Evolutionary conservation across 2,888 invertebrate species (phyloP).

Genomic region (Coremacera marginata): DNA sequence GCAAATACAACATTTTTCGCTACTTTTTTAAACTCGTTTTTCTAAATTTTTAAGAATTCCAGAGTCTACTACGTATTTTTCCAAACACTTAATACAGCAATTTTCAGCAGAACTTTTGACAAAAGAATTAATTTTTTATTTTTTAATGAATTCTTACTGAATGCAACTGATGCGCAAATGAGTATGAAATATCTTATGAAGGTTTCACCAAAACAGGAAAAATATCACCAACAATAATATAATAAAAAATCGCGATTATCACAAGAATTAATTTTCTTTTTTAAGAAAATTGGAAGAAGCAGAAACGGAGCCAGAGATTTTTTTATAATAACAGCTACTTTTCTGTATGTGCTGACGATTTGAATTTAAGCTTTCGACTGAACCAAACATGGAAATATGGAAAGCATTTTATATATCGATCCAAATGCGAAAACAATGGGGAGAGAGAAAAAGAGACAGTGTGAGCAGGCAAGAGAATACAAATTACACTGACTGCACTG

Average conservation of each 20-base stretch:
- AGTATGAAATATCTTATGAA: not conserved
- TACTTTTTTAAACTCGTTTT: not conserved
- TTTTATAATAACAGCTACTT: constrained; percentile 24
- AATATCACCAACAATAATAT: constrained; percentile 1
- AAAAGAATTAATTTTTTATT: not conserved
- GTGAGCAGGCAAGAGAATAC: constrained; percentile 49
- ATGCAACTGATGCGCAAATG: no score
- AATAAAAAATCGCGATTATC: constrained; percentile 1
- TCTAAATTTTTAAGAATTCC: not conserved
- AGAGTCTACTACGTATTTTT: no score
- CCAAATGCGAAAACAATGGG: constrained; percentile 48
- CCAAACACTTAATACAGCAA: not conserved
- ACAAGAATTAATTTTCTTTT: not conserved
- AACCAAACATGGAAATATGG: constrained; percentile 66
- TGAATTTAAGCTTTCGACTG: constrained; percentile 65
- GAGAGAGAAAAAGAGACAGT: constrained; percentile 39
- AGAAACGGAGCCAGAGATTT: not conserved
- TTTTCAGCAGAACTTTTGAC: not conserved
- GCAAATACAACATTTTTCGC: not conserved
- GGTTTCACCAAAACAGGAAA: not conserved
- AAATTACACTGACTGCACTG: constrained; percentile 33
- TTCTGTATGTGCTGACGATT: constrained; percentile 46
- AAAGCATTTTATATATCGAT: constrained; percentile 69
- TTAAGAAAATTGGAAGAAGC: constrained; percentile 20
- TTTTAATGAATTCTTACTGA: not conserved